Percentiles rank a stretch among this genome's conserved stretches.
phyloP scores from a whole-genome alignment of 2,113 vertebrate species.

The Columba janthina region DNA sequence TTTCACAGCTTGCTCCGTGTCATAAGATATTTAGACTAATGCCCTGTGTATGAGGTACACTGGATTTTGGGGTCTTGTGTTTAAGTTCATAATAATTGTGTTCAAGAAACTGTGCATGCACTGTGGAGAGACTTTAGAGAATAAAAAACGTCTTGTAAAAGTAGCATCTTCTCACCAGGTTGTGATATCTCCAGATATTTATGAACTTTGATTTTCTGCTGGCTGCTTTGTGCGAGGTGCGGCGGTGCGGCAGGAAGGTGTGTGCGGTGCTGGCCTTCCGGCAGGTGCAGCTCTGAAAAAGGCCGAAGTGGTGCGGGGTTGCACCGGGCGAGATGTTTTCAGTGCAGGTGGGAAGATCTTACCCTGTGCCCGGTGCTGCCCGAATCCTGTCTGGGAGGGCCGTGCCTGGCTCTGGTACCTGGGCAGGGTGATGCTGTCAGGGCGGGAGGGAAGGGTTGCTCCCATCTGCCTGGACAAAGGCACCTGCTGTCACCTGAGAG shows the following conservation, averaged over 20 bases:
- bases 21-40: too few species aligned
- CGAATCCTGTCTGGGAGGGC: not conserved
- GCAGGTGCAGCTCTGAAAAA: not conserved
- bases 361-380: not conserved
- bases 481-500: not conserved
- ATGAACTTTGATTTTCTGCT: not conserved
- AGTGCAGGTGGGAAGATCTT: not conserved
- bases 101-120: fast-evolving
- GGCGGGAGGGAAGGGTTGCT: not conserved
- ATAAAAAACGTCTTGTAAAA: fast-evolving
- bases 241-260: fast-evolving
- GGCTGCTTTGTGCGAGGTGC: fast-evolving
- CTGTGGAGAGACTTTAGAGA: not conserved
- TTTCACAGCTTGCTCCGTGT: not conserved
- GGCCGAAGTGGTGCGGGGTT: not conserved
- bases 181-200: not conserved
- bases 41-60: too few species aligned
- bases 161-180: not conserved
- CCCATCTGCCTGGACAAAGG: fast-evolving
- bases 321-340: not conserved
- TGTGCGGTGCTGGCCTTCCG: not conserved
- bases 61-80: fast-evolving
- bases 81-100: not conserved
- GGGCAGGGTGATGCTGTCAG: not conserved
- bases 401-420: not conserved